Base-by-base conservation (phyloP, 2,797 vertebrate genomes). In the Choloepus didactylus region DNA sequence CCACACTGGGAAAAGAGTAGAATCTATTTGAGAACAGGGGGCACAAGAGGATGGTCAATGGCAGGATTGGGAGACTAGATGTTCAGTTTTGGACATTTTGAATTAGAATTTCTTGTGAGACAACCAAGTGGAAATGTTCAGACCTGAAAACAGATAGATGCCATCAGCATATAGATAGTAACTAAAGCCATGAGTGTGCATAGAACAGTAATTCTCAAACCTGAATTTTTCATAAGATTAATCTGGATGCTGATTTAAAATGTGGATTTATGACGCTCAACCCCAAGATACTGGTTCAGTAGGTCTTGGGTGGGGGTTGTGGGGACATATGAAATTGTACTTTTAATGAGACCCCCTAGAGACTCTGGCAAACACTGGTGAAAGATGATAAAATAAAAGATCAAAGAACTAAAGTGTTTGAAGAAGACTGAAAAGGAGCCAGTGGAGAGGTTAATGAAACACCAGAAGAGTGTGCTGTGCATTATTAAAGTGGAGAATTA, bases 331-430 rank as follows among this genome's bases (percentile, higher is more conserved):
- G 25, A 62, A 59, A 87, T n/a, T 70, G 23, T 0, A 31, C 27
- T n/a, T 87, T 54, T 82, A 89, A 51, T 70, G 69, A 87, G 31
- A 92, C 69, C 25, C 31, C 23, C 59, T 72, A n/a, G 88, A 72
- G 54, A 59, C 31, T 62, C 85, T 92, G 46, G 49, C 31, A 82
- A 75, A 86, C 69, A 38, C 15, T 81, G 54, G 27, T 66, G 27
- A 87, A 73, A 75, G 81, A 69, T 62, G 60, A 70, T 64, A 75
- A 59, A 15, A 56, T 38, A 75, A 81, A 69, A 76, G 44, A 56
- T 41, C 75, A 75, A 60, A 72, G 66, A 77, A 44, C 21, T 69
- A 85, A 76, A 77, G 23, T 60, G 6, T 19, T 84, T 67, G 35
- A 84, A 49, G 31, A 79, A 89, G 21, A 72, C 27, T 67, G 46